phyloP scores from a whole-genome alignment of 2,888 invertebrate genomes.

The Agonum fuliginosum region DNA sequence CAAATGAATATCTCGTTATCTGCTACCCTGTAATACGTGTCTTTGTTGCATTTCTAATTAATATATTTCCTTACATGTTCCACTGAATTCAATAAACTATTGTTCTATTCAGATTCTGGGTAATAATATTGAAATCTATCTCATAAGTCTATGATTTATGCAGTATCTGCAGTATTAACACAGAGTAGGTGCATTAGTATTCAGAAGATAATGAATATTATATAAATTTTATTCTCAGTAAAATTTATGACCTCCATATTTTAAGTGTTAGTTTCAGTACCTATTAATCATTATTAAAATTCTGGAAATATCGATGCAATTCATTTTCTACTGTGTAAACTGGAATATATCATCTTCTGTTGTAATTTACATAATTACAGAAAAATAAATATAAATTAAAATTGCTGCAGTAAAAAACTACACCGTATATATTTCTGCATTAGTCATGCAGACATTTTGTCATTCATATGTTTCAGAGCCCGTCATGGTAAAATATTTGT shows the following conservation, averaged over 20 bases:
- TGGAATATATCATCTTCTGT: not conserved
- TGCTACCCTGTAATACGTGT: too few relatives aligned
- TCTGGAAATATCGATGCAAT: not conserved
- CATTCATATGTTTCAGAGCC: slow-evolving; percentile 21
- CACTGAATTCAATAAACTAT: not conserved
- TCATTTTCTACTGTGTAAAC: slow-evolving; percentile 17
- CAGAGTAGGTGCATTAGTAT: not conserved
- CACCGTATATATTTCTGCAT: slow-evolving; percentile 3
- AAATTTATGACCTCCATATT: too few relatives aligned
- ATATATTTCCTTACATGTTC: not conserved
- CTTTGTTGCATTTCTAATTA: not conserved
- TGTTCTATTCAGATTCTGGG: not conserved
- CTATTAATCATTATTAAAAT: slow-evolving; percentile 6
- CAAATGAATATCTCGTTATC: too few relatives aligned
- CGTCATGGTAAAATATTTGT: slow-evolving; percentile 47
- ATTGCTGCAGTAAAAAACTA: not conserved
- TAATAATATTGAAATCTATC: not conserved
- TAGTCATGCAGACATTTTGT: slow-evolving; percentile 31
- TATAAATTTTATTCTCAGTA: too few relatives aligned
- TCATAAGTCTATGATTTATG: not conserved
- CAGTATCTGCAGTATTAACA: too few relatives aligned
- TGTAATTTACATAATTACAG: slow-evolving; percentile 22
- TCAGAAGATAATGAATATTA: not conserved
- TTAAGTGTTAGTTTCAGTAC: not conserved
- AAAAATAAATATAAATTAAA: slow-evolving; percentile 33